Evolutionary conservation across 2,797 vertebrate species (phyloP), one percentile per base, ranked within the genome.

Genomic region (Chelmon rostratus): DNA sequence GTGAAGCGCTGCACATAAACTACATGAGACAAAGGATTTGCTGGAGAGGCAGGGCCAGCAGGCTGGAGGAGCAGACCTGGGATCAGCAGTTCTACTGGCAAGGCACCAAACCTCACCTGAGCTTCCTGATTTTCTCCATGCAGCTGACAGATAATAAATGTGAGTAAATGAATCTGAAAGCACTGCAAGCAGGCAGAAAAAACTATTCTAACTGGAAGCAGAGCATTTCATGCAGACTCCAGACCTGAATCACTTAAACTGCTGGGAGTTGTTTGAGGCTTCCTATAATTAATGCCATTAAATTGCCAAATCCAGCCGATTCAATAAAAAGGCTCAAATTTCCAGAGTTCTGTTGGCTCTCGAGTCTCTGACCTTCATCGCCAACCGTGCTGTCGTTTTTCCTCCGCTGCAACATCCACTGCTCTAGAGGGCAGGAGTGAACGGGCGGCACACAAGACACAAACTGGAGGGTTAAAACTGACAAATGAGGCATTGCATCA

Each of bases 351-450:
- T 71, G 47, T 68, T 47, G 31, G 6, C 33, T 78, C 42, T 68
- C 12, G n/a, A 63, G 59, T 87, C 84, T 88, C 93, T 91, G 82
- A 95, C 95, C 95, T 95, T 94, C 88, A 62, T 86, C 79, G 77
- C 76, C 91, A 66, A 80, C 77, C 75, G 52, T 86, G 87, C 49
- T 73, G 82, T 79, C 52, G 80, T 86, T 87, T 89, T 91, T 93
- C 86, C 93, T 93, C 77, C 91, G 84, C 75, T 88, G 90, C 81
- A 95, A 89, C 92, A 95, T 95, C 95, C 95, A 96, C 83, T 95
- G 92, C 71, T 95, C 95, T 96, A 92, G 70, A 86, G 71, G 71
- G 69, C 23, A 53, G 80, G 61, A 79, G 72, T 8, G 46, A 59
- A 83, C 58, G 77, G 23, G 56, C 71, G 66, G 84, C 23, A 87